Evolutionary conservation across 2,888 invertebrate genomes (phyloP).

Genomic region (Eupithecia subumbrata): DNA sequence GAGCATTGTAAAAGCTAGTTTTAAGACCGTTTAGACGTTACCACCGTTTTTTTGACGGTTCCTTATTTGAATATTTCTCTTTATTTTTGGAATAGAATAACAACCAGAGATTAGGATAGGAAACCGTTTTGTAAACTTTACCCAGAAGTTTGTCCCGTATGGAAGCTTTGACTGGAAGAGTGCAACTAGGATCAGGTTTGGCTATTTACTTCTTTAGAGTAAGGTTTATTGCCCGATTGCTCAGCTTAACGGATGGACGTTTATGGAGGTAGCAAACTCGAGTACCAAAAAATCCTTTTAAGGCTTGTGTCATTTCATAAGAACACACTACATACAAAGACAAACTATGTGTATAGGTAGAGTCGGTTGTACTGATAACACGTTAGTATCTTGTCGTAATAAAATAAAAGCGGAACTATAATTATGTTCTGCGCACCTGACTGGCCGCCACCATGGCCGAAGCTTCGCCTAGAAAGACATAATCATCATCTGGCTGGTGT

Average conservation of each 20-base stretch:
- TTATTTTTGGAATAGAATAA: neutral
- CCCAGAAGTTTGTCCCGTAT: constrained; percentile 19
- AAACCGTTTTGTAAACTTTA: constrained; percentile 31
- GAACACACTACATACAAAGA: no score
- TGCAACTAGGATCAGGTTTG: neutral
- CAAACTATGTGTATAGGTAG: no score
- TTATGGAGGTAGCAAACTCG: neutral
- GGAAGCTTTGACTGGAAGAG: constrained; percentile 1
- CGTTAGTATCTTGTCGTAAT: no score
- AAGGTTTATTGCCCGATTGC: constrained; percentile 5
- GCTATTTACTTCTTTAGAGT: neutral
- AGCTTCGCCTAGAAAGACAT: no score
- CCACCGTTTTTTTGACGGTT: constrained; percentile 36
- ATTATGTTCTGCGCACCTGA: no score
- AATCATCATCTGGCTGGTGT: no score
- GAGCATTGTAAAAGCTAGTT: constrained; percentile 41
- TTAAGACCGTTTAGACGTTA: constrained; percentile 41
- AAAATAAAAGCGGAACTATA: no score
- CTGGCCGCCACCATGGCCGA: no score
- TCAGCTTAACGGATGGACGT: neutral
- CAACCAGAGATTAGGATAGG: constrained; percentile 19
- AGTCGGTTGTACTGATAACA: no score
- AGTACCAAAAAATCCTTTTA: neutral
- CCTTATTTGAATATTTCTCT: constrained; percentile 30
- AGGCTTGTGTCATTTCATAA: neutral